Percentiles rank a stretch among this genome's conserved stretches.
These are phyloP conservation scores for Oreohelix idahoensis DNA, from an alignment of 1,140 invertebrate genomes.

Conservation along the genomic window DNA sequence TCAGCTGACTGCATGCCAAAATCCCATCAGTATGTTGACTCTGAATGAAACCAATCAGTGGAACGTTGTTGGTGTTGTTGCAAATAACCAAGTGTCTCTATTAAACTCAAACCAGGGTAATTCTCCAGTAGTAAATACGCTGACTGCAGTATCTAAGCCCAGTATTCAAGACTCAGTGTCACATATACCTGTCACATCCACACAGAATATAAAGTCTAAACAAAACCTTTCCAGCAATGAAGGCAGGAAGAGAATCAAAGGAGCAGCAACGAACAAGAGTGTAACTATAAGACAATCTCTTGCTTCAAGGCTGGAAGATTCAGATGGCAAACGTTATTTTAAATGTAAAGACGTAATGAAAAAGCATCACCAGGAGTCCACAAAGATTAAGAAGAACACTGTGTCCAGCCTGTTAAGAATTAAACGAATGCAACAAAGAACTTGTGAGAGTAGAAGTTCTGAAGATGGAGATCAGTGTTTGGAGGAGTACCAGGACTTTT, in stretches of 20 bases:
- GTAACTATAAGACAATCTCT: constrained; percentile 9
- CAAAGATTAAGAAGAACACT: constrained; percentile 29
- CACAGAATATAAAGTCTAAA: neutral
- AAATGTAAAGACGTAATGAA: constrained; percentile 14
- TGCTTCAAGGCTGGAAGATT: neutral
- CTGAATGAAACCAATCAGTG: constrained; percentile 1
- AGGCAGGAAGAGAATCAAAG: neutral
- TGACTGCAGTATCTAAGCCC: neutral
- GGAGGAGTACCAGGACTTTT: neutral
- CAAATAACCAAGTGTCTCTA: constrained; percentile 23
- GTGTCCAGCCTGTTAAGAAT: constrained; percentile 12
- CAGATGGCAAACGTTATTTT: neutral
- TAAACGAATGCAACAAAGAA: constrained; percentile 25
- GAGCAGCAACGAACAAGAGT: neutral
- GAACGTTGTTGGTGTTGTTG: constrained; percentile 25
- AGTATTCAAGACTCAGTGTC: neutral
- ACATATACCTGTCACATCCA: neutral
- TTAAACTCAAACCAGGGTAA: neutral
- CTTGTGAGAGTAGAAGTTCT: constrained; percentile 2
- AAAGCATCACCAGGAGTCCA: neutral
- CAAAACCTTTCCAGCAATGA: neutral
- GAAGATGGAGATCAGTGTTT: neutral
- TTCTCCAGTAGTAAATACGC: neutral
- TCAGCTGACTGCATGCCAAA: constrained; percentile 11
- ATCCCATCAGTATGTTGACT: neutral